Base-by-base conservation (phyloP, 1,140 invertebrate genomes). In the Archegozetes longisetosus region DNA sequence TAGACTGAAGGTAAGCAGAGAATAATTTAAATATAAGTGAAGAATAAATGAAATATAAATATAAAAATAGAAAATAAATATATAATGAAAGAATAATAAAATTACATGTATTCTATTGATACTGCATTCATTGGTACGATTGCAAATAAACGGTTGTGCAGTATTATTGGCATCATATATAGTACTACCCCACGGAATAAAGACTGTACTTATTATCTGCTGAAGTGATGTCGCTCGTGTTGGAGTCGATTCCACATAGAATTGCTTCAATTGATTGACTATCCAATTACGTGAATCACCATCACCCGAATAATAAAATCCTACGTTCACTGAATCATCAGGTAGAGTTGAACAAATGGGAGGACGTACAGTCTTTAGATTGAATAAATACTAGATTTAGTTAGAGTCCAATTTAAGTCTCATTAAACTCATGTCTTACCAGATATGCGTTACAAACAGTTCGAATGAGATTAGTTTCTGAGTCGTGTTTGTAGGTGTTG, bases 81-180 rank as follows among this genome's bases (percentile, higher is more conserved):
- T n/a, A n/a, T n/a, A n/a, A n/a, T n/a, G n/a, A n/a, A n/a, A n/a
- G n/a, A n/a, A n/a, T 14, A 6, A 17, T 57, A 27, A 12, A 26
- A 13, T 53, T 48, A 57, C 58, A 29, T 59, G 54, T 3, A 60
- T 22, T 60, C 57, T 55, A 60, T 61, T 61, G 57, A 27, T 27
- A 6, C 13, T 61, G 46, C 59, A 61, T 50, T 61, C 59, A 22
- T 61, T 60, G 17, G 12, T 26, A 9, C 17, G 12, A 3, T 17
- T 12, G 26, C 59, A 61, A n/a, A 9, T 56, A 50, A 61, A 61
- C n/a, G 59, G 26, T 3, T 61, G 1, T 26, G 3, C 29, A 25
- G 4, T 61, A 6, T 61, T 60, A 9, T 12, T 12, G 4, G 3
- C n/a, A 29, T 60, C n/a, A 25, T 61, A 61, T 47, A 58, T 61